Percentiles rank a stretch among this genome's conserved stretches.
Conservation (phyloP, 2,888 invertebrate genomes). For the Lycocerus yunnanus region DNA sequence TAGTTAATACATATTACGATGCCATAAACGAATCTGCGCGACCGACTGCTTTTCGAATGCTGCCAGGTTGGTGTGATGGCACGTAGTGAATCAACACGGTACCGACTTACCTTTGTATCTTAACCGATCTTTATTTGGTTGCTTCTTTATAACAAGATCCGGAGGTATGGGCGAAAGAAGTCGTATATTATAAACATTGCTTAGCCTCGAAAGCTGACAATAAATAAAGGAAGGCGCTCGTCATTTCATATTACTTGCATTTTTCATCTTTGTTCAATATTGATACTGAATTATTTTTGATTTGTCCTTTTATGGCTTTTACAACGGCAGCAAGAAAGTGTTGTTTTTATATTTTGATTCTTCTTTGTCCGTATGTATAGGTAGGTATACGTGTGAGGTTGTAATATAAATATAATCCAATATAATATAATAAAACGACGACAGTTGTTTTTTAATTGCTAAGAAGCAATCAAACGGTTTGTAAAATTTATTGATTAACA, state of each 20-base stretch:
- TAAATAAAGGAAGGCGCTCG: background rate
- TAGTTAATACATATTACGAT: too few species aligned
- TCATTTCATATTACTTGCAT: background rate
- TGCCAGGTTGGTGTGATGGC: conserved; percentile 47
- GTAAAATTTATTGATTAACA: background rate
- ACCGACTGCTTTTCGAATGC: conserved; percentile 33
- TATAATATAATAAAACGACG: background rate
- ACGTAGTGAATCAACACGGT: conserved; percentile 50
- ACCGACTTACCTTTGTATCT: conserved; percentile 38
- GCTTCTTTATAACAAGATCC: conserved; percentile 47
- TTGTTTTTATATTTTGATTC: background rate
- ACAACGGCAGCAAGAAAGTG: background rate
- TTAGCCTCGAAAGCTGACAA: background rate
- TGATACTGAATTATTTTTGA: background rate
- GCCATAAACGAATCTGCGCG: background rate
- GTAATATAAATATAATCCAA: background rate
- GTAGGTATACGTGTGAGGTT: background rate
- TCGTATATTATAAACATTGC: conserved; percentile 31
- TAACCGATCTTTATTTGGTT: conserved; percentile 21
- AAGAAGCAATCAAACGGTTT: background rate
- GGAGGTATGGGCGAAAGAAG: conserved; percentile 51
- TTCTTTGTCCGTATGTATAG: background rate
- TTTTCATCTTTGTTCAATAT: background rate
- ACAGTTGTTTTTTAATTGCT: background rate
- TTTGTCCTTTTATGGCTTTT: background rate